A percentile compares a stretch with the other conserved stretches of the same genome.
Evolutionary conservation across 2,797 vertebrate genomes (phyloP).

Genomic region (Propithecus perrieri): DNA sequence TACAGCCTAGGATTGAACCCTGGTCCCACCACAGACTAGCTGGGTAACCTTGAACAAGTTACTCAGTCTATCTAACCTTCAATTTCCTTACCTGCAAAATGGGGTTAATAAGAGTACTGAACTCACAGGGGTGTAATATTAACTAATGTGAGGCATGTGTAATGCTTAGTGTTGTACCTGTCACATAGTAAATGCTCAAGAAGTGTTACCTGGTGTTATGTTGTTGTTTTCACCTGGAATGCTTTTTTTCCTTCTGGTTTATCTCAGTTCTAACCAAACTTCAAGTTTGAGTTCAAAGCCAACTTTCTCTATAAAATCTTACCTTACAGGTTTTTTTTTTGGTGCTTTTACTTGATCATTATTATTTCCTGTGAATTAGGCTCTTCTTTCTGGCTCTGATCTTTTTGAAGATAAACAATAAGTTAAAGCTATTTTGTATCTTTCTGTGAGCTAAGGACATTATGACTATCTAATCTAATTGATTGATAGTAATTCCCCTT

Average conservation of each 20-base stretch:
- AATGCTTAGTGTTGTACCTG: not conserved
- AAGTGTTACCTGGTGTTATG: not conserved
- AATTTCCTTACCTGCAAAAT: constrained; percentile 19
- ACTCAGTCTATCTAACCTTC: not conserved
- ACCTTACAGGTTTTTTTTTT: not conserved
- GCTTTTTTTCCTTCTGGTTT: not conserved
- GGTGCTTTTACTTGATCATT: not conserved
- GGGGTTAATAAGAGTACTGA: not conserved
- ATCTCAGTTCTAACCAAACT: constrained; percentile 19
- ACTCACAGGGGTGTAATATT: not conserved
- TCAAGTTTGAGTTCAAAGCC: constrained; percentile 18
- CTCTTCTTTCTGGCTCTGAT: not conserved
- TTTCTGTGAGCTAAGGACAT: not conserved
- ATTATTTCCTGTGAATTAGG: constrained; percentile 34
- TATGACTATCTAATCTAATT: not conserved
- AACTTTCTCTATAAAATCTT: constrained; percentile 23
- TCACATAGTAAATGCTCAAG: not conserved
- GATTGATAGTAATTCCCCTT: not conserved
- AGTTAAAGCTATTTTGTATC: not conserved
- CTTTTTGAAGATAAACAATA: not conserved
- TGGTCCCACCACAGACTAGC: not conserved
- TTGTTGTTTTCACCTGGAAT: not conserved
- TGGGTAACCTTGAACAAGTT: not conserved
- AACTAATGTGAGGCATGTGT: not conserved
- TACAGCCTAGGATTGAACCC: not conserved